A percentile compares a stretch with the other conserved stretches of the same genome.
These are phyloP conservation scores for Atrichornis clamosus DNA, from an alignment of 2,113 vertebrate genomes.

Conservation along the genomic window DNA sequence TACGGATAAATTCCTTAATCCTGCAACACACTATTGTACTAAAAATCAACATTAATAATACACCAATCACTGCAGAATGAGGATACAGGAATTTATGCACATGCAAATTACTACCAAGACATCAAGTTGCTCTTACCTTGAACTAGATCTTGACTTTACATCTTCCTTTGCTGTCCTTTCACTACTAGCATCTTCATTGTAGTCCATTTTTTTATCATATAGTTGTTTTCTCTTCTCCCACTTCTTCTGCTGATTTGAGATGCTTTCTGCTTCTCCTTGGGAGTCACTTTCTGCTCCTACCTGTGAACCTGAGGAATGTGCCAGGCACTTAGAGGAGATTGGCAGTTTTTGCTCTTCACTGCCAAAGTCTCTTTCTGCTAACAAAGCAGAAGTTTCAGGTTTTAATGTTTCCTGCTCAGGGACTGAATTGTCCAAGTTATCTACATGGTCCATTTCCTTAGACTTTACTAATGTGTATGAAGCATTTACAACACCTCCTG, in stretches of 20 bases:
- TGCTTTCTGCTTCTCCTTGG: neutral
- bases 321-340: conserved; percentile 82
- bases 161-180: conserved; percentile 67
- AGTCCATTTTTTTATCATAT: conserved; percentile 34
- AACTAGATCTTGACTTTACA: conserved; percentile 53
- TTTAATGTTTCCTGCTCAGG: conserved; percentile 58
- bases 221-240: conserved; percentile 62
- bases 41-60: neutral
- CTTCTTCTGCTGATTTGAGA: conserved; percentile 58
- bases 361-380: conserved; percentile 49
- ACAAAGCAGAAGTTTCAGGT: conserved; percentile 46
- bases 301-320: conserved; percentile 63
- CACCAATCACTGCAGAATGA: neutral
- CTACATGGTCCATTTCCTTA: conserved; percentile 60
- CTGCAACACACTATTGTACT: neutral
- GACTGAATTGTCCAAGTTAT: conserved; percentile 50
- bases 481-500: conserved; percentile 66
- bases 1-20: neutral
- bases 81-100: neutral
- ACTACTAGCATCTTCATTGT: neutral
- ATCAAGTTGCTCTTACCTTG: conserved; percentile 66
- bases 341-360: conserved; percentile 54
- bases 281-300: conserved; percentile 36
- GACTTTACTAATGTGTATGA: conserved; percentile 73
- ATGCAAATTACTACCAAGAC: neutral